Evolutionary conservation across 2,888 invertebrate species (phyloP).

Genomic region (Drosophila hamatofila): DNA sequence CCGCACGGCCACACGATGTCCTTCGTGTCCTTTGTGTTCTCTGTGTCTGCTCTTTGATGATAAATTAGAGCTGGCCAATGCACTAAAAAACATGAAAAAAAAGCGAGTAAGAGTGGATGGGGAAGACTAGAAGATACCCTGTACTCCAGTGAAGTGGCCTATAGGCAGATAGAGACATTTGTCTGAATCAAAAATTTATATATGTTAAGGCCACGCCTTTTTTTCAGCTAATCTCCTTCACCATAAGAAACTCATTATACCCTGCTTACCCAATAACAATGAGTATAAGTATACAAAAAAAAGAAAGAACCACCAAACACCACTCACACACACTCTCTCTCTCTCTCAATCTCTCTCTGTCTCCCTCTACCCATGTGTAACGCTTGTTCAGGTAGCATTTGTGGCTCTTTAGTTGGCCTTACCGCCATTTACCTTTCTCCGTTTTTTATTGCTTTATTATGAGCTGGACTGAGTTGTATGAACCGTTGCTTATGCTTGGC

Average conservation of each 20-base stretch:
- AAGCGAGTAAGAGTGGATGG: not conserved
- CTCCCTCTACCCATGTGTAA: not conserved
- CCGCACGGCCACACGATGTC: constrained; percentile 37
- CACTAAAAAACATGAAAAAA: constrained; percentile 29
- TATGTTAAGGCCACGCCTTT: not conserved
- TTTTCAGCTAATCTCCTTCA: not conserved
- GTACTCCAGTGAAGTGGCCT: not conserved
- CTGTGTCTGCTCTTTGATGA: constrained; percentile 73
- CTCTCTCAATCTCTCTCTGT: not conserved
- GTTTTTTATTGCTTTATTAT: constrained; percentile 78
- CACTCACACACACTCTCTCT: constrained; percentile 1
- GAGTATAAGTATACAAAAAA: not conserved
- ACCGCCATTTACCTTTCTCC: constrained; percentile 56
- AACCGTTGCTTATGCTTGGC: constrained; percentile 44
- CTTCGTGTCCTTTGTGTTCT: constrained; percentile 44
- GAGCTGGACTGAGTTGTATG: constrained; percentile 45
- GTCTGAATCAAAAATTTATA: too few species aligned
- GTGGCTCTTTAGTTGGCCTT: constrained; percentile 65
- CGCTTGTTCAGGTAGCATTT: constrained; percentile 50
- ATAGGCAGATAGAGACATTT: too few species aligned
- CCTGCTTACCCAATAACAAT: not conserved
- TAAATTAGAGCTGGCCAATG: constrained; percentile 68
- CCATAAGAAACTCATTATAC: not conserved
- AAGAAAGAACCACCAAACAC: not conserved
- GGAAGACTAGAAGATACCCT: not conserved